phyloP scores from a whole-genome alignment of 2,888 invertebrate genomes.

The Drosophila nigricruria region DNA sequence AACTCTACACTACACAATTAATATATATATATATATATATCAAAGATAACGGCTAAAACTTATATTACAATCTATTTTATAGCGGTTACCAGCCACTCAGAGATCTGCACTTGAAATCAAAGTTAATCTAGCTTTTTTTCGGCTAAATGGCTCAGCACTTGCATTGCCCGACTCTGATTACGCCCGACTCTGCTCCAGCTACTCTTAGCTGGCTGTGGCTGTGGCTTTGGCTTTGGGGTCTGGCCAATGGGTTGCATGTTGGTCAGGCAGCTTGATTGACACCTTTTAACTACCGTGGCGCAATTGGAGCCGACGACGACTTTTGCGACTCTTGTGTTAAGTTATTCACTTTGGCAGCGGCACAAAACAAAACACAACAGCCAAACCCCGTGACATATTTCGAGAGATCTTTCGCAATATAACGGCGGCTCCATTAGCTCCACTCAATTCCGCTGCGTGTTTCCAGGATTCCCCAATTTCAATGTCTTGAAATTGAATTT shows the following conservation, averaged over 20 bases:
- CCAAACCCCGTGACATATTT: conserved; percentile 58
- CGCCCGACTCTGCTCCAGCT: conserved; percentile 9
- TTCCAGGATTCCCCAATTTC: conserved; percentile 9
- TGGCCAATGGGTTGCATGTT: conserved; percentile 60
- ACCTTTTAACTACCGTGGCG: conserved; percentile 72
- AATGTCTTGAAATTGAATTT: conserved; percentile 33
- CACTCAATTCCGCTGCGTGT: conserved; percentile 5
- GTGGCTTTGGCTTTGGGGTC: conserved; percentile 23
- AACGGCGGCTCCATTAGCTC: conserved; percentile 15
- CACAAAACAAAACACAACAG: conserved; percentile 12
- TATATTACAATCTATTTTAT: too few species aligned
- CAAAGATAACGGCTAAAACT: too few species aligned
- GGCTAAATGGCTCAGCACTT: conserved; percentile 30
- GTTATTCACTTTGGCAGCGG: conserved; percentile 54
- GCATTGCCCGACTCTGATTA: neutral
- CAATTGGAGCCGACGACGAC: conserved; percentile 63
- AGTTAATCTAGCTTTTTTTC: conserved; percentile 16
- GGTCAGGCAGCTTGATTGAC: conserved; percentile 66
- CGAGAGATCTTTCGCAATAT: conserved; percentile 25
- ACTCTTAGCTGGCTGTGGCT: conserved; percentile 11
- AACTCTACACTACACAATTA: neutral
- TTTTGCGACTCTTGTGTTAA: conserved; percentile 54
- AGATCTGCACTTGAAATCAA: neutral
- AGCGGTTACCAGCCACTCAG: neutral
- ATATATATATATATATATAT: neutral